Base-by-base conservation (phyloP, 2,888 invertebrate species). In the Drosophila engyochracea region DNA sequence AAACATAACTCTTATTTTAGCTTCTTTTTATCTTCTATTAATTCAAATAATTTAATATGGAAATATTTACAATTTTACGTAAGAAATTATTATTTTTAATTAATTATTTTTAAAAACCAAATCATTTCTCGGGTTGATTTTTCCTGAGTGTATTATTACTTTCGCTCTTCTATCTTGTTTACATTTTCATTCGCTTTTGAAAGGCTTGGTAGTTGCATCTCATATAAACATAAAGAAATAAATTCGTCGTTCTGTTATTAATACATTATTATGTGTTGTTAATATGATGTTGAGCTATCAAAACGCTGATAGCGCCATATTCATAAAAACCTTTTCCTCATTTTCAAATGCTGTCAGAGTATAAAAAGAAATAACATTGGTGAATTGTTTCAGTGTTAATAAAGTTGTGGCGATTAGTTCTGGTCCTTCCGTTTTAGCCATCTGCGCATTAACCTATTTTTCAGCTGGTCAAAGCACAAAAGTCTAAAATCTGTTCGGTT, bases 21-120 rank as follows among this genome's bases (percentile, higher is more conserved):
- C 33, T 35, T 12, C 4, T 33, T 12, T 33, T 12, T 12, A 33
- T 33, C 33, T 12, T 1, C 4, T 35, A 35, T 35, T 1, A 35
- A 4, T 14, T 12, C 33, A 12, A 35, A 35, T 4, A 35, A 35
- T 35, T 14, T 4, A 14, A 14, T 35, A 4, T 4, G 31, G 31
- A 33, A 33, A 33, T 33, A 10, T 10, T 33, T 3, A 3, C 10
- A 33, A 33, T 33, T 31, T 2, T 2, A 33, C 3, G 0, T 10
- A 10, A 35, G 1, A 35, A 14, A 14, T 4, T 12, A 12, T 4
- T 33, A 12, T 33, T 12, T 33, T 33, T 5, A n/a, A 5, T 0
- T 12, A 12, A n/a, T 1, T 41, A 1, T 5, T n/a, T 44, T 3
- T 0, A 3, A 3, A 6, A 12, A 6, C 6, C 6, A 1, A 3